Percentiles rank a stretch among this genome's conserved stretches.
Evolutionary conservation across 2,888 invertebrate genomes (phyloP).

Genomic region (Azorinus chamasolen): DNA sequence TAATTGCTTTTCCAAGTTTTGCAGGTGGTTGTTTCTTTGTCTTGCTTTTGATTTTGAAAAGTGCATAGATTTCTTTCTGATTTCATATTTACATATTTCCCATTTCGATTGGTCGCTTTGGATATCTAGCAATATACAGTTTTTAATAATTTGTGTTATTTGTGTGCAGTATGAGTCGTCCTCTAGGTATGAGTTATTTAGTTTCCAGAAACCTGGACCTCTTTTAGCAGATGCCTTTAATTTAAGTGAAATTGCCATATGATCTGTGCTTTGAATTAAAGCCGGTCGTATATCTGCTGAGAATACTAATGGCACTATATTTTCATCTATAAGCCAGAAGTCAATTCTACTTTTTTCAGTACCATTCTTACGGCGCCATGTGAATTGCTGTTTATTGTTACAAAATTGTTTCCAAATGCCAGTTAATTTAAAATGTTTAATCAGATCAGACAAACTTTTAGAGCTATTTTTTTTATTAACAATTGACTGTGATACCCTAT

Average conservation of each 20-base stretch:
- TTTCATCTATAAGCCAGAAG: neutral
- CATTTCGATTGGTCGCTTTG: neutral
- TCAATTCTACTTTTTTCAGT: neutral
- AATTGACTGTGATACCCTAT: neutral
- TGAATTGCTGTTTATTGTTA: neutral
- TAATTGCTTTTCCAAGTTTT: neutral
- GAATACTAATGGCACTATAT: neutral
- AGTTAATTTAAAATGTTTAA: neutral
- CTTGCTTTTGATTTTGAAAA: neutral
- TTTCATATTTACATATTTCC: neutral
- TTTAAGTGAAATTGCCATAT: neutral
- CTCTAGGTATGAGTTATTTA: neutral
- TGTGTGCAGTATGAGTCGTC: neutral
- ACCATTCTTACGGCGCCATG: neutral
- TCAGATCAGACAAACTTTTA: neutral
- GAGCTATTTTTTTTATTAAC: neutral
- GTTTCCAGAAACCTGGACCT: constrained; percentile 3
- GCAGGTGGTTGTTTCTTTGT: neutral
- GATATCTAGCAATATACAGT: neutral
- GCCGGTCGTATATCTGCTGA: neutral
- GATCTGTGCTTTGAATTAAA: neutral
- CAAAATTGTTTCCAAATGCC: neutral
- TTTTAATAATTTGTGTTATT: neutral
- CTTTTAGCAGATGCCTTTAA: neutral
- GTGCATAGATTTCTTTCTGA: neutral